Percentiles rank a stretch among this genome's conserved stretches.
phyloP scores from a whole-genome alignment of 92 coral and sea anemone genomes.

The Palythoa heliodiscus region DNA sequence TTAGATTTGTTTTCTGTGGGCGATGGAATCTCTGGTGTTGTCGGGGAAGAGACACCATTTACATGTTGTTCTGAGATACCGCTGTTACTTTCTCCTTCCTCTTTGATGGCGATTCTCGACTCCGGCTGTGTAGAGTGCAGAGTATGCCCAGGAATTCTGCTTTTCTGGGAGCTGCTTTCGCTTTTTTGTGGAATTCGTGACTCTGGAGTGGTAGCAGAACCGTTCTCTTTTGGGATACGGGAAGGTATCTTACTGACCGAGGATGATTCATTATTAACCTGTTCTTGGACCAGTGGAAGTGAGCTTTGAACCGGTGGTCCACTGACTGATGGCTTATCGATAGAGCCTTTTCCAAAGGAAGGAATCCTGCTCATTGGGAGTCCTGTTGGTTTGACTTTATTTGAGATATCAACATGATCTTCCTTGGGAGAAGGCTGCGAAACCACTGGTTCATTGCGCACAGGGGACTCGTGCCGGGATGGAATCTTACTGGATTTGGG shows the following conservation, averaged over 20 bases:
- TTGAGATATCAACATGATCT: constrained; percentile 29
- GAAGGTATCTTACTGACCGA: constrained; percentile 48
- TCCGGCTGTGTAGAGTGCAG: constrained; percentile 45
- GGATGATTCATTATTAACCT: constrained; percentile 25
- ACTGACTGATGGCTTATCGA: constrained; percentile 42
- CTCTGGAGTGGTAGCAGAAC: constrained; percentile 34
- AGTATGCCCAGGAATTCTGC: constrained; percentile 32
- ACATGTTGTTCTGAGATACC: constrained; percentile 48
- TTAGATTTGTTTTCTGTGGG: constrained; percentile 17
- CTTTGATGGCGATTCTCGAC: constrained; percentile 40
- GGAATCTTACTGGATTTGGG: constrained; percentile 40
- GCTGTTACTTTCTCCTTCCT: neutral
- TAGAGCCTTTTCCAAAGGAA: constrained; percentile 62
- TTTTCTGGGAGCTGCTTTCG: constrained; percentile 28
- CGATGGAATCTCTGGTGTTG: constrained; percentile 26
- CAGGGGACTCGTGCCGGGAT: constrained; percentile 14
- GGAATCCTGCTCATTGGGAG: constrained; percentile 72
- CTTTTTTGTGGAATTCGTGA: constrained; percentile 40
- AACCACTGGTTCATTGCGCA: neutral
- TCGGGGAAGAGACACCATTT: constrained; percentile 21
- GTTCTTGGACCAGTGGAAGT: constrained; percentile 43
- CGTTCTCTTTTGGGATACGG: constrained; percentile 38
- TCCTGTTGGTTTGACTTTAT: constrained; percentile 27
- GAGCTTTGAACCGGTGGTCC: constrained; percentile 38
- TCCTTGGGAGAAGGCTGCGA: constrained; percentile 10